Evolutionary conservation across 2,888 invertebrate genomes (phyloP), one percentile per base, ranked within the genome.

Genomic region (Nymphalis polychloros): DNA sequence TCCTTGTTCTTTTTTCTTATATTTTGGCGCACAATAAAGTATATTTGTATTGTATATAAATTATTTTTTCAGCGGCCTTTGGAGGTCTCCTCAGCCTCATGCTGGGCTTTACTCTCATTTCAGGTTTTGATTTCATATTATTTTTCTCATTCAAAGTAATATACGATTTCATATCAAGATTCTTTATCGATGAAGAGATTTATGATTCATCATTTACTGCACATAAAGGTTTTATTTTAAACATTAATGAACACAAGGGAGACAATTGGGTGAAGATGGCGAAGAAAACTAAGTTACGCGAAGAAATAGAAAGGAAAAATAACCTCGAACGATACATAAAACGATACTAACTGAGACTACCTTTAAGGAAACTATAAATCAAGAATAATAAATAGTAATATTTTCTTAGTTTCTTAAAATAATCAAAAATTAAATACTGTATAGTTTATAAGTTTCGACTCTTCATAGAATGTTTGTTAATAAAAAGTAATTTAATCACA

Each of bases 71-170:
- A 95, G 96, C 95, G 75, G 94, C 95, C 1, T 95, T 95, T 76
- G 96, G 96, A 0, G 96, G 96, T 19, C 89, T 96, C 0, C 84
- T 96, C 2, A 95, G 95, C 49, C 85, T 96, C 8, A 95, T 95
- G 84, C 93, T 95, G 46, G 96, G 96, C 4, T 96, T 96, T 78
- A 96, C 95, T 61, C 89, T 96, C 31, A 94, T 96, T 73, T 94
- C 95, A 0, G 94, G 93, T 2, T 93, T 95, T 73, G 96, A 96
- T 81, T 82, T 95, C 61, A 71, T 95, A 8, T 92, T 96, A 68
- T 95, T 95, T 77, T 93, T 95, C 66, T 89, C 93, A 0, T 87
- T 95, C 70, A 89, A 94, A 59, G 84, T 94, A 0, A 76, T 86
- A 2, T 93, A 92, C 73, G 92, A 93, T 59, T 68, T 63, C 0